A percentile compares a stretch with the other conserved stretches of the same genome.
Conservation (phyloP, 2,797 vertebrate genomes). For the Muraenolepis orangiensis region DNA sequence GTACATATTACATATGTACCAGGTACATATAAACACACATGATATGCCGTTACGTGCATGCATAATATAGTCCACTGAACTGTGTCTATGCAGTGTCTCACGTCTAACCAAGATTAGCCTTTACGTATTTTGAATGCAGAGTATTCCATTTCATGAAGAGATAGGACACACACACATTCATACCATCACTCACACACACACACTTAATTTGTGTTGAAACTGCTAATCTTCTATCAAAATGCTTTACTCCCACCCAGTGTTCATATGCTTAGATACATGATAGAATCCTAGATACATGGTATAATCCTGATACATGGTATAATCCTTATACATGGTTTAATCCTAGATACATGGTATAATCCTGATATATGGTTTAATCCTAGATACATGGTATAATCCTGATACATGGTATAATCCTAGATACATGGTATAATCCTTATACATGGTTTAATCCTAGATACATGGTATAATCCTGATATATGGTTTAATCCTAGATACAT, state of each 20-base stretch:
- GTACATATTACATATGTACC: background rate
- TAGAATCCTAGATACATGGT: background rate
- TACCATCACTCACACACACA: background rate
- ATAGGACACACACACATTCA: background rate
- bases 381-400: background rate
- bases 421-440: background rate
- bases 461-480: background rate
- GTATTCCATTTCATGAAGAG: background rate
- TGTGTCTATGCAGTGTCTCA: background rate
- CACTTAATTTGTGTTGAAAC: background rate
- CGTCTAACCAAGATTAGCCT: background rate
- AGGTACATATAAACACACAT: background rate
- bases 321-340: background rate
- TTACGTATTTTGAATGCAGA: background rate
- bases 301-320: too few species aligned
- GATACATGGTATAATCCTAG: background rate
- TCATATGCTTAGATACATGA: background rate
- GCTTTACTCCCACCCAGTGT: slow-evolving; percentile 62
- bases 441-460: too few species aligned
- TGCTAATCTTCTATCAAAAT: slow-evolving; percentile 23
- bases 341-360: background rate
- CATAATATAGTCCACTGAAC: background rate
- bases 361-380: too few species aligned
- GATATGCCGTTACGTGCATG: too few species aligned
- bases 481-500: background rate